These are phyloP conservation scores for Riparia riparia DNA, from an alignment of 2,113 vertebrate species.

Conservation along the genomic window DNA sequence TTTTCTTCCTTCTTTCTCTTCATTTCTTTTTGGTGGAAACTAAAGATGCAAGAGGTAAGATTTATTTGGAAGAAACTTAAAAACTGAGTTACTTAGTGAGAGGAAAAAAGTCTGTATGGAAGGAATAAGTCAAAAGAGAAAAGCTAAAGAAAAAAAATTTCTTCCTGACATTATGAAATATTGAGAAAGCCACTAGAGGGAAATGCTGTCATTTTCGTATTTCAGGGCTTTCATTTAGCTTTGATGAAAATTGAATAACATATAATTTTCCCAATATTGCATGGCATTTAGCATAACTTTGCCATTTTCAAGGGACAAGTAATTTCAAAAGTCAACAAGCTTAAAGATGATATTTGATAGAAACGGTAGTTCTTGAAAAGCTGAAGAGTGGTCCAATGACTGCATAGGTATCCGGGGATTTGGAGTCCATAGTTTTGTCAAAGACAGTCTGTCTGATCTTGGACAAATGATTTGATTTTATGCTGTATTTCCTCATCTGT, in stretches of 20 bases:
- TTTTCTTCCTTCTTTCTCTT: not conserved
- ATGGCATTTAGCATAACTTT: not conserved
- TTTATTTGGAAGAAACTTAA: not conserved
- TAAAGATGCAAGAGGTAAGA: not conserved
- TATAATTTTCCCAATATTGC: conserved; percentile 4
- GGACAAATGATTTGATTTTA: not conserved
- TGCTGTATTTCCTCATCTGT: not conserved
- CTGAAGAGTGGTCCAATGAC: not conserved
- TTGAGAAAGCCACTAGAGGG: conserved; percentile 1
- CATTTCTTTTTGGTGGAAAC: not conserved
- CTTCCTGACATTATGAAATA: not conserved
- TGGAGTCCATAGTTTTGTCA: not conserved
- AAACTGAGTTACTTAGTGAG: not conserved
- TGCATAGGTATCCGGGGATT: not conserved
- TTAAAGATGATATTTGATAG: conserved; percentile 27
- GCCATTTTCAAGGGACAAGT: conserved; percentile 7
- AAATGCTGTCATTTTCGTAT: conserved; percentile 56
- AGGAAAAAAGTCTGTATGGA: not conserved
- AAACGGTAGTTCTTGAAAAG: not conserved
- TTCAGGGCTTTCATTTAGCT: conserved; percentile 20
- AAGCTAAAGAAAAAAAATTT: not conserved
- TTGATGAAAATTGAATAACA: conserved; percentile 11
- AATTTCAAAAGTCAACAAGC: conserved; percentile 46
- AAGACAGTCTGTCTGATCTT: not conserved
- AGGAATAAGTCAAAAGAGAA: not conserved